Conservation (phyloP, 2,797 vertebrate genomes). For the Morus bassanus region DNA sequence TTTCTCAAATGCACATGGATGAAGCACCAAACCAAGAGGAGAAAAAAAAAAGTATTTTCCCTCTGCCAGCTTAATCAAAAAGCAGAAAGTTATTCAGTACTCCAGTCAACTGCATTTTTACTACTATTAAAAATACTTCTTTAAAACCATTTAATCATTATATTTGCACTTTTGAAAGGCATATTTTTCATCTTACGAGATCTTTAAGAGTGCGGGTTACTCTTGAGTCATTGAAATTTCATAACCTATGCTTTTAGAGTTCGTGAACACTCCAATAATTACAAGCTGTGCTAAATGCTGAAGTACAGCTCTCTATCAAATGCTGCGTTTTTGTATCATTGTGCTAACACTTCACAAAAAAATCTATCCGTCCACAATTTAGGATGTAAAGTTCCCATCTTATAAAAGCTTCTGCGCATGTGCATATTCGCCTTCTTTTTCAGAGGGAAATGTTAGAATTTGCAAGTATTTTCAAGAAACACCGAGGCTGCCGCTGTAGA, state of each 20-base stretch:
- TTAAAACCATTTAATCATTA: neutral
- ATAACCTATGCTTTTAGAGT: neutral
- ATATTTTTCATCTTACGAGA: neutral
- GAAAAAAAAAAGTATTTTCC: neutral
- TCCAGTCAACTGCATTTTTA: neutral
- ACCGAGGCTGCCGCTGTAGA: neutral
- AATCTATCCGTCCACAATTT: rapidly evolving
- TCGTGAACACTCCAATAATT: neutral
- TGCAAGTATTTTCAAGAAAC: neutral
- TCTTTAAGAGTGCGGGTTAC: neutral
- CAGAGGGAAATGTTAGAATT: neutral
- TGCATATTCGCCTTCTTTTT: neutral
- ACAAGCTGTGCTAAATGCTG: neutral
- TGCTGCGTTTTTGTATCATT: neutral
- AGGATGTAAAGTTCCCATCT: neutral
- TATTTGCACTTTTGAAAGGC: neutral
- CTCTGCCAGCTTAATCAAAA: neutral
- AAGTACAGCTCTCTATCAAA: neutral
- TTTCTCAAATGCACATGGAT: neutral
- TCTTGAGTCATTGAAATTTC: neutral
- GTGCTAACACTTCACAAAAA: neutral
- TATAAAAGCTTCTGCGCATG: neutral
- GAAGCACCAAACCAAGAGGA: neutral
- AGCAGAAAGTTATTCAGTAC: neutral
- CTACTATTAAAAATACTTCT: neutral